Conservation (phyloP, 2,888 invertebrate species). For the Alcis repandata region DNA sequence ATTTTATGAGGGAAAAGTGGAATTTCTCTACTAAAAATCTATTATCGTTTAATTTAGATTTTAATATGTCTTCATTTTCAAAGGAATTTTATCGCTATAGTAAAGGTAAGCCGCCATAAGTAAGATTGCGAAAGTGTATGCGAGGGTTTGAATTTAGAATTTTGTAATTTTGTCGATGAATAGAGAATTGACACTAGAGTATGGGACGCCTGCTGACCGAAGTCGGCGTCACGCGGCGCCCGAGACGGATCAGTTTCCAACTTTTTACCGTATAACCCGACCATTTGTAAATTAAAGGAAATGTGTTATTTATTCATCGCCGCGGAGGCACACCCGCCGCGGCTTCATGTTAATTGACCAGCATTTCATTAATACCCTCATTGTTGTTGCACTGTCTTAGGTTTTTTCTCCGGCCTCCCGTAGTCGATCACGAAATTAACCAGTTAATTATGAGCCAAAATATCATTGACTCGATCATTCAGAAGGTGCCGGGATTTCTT, state of each 20-base stretch:
- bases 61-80: slow-evolving; percentile 19
- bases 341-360: slow-evolving; percentile 76
- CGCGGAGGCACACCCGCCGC: slow-evolving; percentile 68
- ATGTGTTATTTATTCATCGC: slow-evolving; percentile 78
- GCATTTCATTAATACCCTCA: slow-evolving; percentile 73
- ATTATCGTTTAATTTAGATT: slow-evolving; percentile 41
- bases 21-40: slow-evolving; percentile 57
- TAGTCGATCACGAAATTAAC: slow-evolving; percentile 33
- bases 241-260: slow-evolving; percentile 67
- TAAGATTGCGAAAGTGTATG: slow-evolving; percentile 50
- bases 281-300: slow-evolving; percentile 71
- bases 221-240: slow-evolving; percentile 66
- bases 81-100: slow-evolving; percentile 27
- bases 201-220: slow-evolving; percentile 64
- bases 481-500: slow-evolving; percentile 53
- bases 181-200: slow-evolving; percentile 59
- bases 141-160: slow-evolving; percentile 30
- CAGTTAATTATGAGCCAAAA: slow-evolving; percentile 56
- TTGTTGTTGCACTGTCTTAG: slow-evolving; percentile 63
- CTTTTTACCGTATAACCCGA: slow-evolving; percentile 70
- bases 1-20: slow-evolving; percentile 64
- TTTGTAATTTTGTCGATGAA: slow-evolving; percentile 53
- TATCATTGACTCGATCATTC: slow-evolving; percentile 49
- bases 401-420: slow-evolving; percentile 52
- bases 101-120: neutral